Percentiles rank a stretch among this genome's conserved stretches.
These are phyloP conservation scores for Nansenia antarctica DNA, from an alignment of 2,113 vertebrate genomes.

Conservation along the genomic window DNA sequence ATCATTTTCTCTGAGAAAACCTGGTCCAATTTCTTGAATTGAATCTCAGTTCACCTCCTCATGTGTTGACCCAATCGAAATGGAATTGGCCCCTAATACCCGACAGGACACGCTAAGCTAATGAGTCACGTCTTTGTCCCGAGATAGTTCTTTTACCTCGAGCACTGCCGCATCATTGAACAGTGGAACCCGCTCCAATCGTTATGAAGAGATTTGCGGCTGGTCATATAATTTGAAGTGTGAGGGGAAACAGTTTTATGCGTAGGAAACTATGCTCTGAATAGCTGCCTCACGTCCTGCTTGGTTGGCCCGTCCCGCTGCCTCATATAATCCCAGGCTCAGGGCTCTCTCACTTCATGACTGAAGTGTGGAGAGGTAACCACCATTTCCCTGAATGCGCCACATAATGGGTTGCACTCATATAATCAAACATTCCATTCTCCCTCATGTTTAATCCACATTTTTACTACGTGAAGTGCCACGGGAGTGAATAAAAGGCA, in stretches of 20 bases:
- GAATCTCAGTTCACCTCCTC: background rate
- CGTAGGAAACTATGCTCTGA: slow-evolving; percentile 69
- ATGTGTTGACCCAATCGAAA: background rate
- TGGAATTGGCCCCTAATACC: background rate
- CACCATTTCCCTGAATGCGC: background rate
- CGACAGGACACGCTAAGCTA: background rate
- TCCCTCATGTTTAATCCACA: slow-evolving; percentile 49
- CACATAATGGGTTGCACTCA: slow-evolving; percentile 9
- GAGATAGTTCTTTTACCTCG: slow-evolving; percentile 10
- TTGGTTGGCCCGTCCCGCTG: slow-evolving; percentile 68
- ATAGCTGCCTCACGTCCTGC: slow-evolving; percentile 73
- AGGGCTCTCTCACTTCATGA: background rate
- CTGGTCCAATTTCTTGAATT: no score
- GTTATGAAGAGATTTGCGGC: slow-evolving; percentile 27
- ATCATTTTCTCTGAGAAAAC: no score
- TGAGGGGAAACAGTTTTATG: slow-evolving; percentile 67
- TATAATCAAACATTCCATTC: slow-evolving; percentile 40
- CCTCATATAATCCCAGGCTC: slow-evolving; percentile 59
- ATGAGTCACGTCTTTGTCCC: slow-evolving; percentile 59
- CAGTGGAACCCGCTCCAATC: background rate
- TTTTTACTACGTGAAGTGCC: slow-evolving; percentile 60
- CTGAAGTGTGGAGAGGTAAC: background rate
- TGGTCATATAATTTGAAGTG: slow-evolving; percentile 64
- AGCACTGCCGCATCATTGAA: background rate
- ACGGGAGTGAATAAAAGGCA: slow-evolving; percentile 32